These are phyloP conservation scores for Marmota flaviventris DNA, from an alignment of 2,113 vertebrate genomes.

Conservation along the genomic window DNA sequence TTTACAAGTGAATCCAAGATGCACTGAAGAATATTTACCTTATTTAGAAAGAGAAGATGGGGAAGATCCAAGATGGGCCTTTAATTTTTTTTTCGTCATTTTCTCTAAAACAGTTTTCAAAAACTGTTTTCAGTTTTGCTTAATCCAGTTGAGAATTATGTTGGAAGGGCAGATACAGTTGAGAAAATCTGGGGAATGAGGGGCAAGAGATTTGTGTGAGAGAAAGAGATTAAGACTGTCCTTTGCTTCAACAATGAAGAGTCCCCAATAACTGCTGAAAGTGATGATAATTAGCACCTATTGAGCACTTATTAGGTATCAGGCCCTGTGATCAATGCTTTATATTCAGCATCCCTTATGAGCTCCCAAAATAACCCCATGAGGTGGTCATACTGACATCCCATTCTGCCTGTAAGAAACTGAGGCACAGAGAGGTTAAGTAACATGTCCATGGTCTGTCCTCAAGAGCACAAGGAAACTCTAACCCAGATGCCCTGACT, in stretches of 20 bases:
- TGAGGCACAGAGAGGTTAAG: neutral
- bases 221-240: neutral
- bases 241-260: neutral
- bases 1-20: neutral
- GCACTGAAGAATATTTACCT: neutral
- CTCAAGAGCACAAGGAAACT: neutral
- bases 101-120: neutral
- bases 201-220: neutral
- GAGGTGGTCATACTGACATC: neutral
- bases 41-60: neutral
- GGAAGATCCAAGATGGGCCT: neutral
- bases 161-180: neutral
- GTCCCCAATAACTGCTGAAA: neutral
- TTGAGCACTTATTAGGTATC: neutral
- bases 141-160: neutral
- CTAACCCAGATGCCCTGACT: neutral
- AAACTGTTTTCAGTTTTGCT: neutral
- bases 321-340: neutral
- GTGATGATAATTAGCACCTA: neutral
- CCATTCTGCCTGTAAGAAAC: neutral
- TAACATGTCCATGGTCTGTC: neutral
- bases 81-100: neutral
- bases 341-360: neutral
- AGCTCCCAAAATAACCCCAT: neutral
- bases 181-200: neutral